Percentiles rank a stretch among this genome's conserved stretches.
phyloP scores from a whole-genome alignment of 2,797 vertebrate species.

The Taeniopygia guttata region DNA sequence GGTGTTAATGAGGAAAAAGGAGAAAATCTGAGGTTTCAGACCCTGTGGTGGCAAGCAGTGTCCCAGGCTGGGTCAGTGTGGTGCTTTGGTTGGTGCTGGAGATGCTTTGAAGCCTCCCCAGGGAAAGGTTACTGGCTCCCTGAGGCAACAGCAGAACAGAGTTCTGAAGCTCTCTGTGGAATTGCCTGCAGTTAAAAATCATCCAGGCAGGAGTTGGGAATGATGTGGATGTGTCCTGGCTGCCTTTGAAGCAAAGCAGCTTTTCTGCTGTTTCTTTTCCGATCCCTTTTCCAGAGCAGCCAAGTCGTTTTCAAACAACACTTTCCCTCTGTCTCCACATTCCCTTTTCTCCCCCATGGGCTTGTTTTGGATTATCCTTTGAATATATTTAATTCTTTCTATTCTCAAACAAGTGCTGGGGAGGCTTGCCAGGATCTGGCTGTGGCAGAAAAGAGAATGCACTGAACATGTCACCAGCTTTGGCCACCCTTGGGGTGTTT shows the following conservation, averaged over 20 bases:
- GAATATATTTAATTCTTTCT: neutral
- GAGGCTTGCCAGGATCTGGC: neutral
- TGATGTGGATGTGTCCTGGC: neutral
- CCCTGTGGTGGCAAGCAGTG: rapidly evolving
- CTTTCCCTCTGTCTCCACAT: neutral
- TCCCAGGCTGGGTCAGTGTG: rapidly evolving
- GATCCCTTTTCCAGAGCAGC: neutral
- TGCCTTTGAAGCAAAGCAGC: neutral
- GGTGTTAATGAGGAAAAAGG: neutral
- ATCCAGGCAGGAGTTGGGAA: neutral
- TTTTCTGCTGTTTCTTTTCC: neutral
- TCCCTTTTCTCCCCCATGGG: neutral
- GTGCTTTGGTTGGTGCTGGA: neutral
- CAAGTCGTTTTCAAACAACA: neutral
- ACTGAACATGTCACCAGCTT: neutral
- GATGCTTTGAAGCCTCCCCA: neutral
- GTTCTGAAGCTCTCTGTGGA: neutral
- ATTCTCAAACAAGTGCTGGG: neutral
- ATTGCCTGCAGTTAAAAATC: neutral
- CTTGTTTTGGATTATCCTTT: neutral
- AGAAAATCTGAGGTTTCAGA: neutral
- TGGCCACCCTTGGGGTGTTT: neutral
- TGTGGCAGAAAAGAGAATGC: neutral
- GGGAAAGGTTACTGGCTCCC: neutral
- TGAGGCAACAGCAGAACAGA: neutral